These are phyloP conservation scores for Elysia crispata DNA, from an alignment of 2,888 invertebrate genomes.

Conservation along the genomic window DNA sequence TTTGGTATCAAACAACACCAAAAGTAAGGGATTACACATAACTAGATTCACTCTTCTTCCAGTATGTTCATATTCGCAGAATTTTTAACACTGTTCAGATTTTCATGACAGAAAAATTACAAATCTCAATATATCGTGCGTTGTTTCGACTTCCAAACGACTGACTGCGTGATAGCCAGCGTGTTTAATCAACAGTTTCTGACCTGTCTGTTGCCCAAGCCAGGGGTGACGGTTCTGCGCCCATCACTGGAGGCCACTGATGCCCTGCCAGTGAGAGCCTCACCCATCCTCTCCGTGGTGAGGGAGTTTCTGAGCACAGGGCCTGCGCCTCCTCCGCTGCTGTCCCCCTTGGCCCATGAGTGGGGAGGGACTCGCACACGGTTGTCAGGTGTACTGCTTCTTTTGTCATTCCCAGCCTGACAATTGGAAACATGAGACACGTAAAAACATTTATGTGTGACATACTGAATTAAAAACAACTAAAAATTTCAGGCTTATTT, in stretches of 20 bases:
- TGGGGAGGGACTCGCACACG: conserved; percentile 57
- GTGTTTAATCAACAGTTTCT: too few relatives aligned
- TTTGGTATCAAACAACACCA: too few relatives aligned
- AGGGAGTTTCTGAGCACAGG: conserved; percentile 53
- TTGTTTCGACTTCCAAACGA: too few relatives aligned
- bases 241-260: conserved; percentile 58
- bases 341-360: conserved; percentile 11
- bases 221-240: conserved; percentile 66
- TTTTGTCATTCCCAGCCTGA: conserved; percentile 53
- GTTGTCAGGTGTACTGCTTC: conserved; percentile 66
- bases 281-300: conserved; percentile 51
- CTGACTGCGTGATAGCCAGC: too few relatives aligned
- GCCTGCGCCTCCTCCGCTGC: conserved; percentile 15
- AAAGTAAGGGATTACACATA: too few relatives aligned
- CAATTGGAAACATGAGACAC: too few relatives aligned
- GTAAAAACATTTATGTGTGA: too few relatives aligned
- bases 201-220: background rate
- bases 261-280: conserved; percentile 46
- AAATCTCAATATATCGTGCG: background rate
- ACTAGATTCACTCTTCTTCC: too few relatives aligned
- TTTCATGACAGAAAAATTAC: background rate
- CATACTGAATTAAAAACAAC: too few relatives aligned
- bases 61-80: background rate
- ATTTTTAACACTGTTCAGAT: background rate
- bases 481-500: too few relatives aligned